Conservation (phyloP, 2,888 invertebrate genomes). For the Campoletis raptor region DNA sequence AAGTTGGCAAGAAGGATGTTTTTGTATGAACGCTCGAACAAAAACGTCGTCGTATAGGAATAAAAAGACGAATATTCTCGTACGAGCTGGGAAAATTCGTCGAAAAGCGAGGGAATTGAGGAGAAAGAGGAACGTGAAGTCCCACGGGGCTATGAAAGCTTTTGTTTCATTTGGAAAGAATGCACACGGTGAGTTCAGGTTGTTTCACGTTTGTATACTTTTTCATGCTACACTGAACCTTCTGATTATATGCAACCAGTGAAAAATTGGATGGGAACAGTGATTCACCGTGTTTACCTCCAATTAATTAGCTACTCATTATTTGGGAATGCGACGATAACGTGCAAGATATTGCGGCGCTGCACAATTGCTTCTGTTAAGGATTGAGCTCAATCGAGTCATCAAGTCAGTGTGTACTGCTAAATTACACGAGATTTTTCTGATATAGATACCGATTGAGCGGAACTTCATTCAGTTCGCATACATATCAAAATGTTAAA, state of each 20-base stretch:
- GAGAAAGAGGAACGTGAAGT: constrained; percentile 26
- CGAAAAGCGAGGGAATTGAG: constrained; percentile 20
- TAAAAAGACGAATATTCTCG: constrained; percentile 43
- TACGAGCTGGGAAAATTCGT: constrained; percentile 35
- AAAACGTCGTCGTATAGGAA: constrained; percentile 31
- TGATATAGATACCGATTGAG: neutral
- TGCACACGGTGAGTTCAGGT: constrained; percentile 27
- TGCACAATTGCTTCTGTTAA: neutral
- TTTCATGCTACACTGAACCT: neutral
- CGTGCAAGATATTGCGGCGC: neutral
- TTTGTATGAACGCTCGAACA: constrained; percentile 47
- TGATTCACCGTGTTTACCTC: constrained; percentile 45
- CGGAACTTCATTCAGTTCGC: neutral
- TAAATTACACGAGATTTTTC: neutral
- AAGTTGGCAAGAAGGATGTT: neutral
- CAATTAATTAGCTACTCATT: constrained; percentile 58
- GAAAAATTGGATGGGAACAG: neutral
- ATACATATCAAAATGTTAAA: no score
- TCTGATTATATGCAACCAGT: constrained; percentile 15
- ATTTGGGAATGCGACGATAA: constrained; percentile 36
- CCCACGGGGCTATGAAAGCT: constrained; percentile 46
- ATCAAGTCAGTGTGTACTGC: neutral
- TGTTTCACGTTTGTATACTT: constrained; percentile 28
- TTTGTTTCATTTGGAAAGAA: constrained; percentile 58
- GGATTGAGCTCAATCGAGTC: neutral